Evolutionary conservation across 1,140 invertebrate genomes (phyloP).

Genomic region (Eueides isabella): DNA sequence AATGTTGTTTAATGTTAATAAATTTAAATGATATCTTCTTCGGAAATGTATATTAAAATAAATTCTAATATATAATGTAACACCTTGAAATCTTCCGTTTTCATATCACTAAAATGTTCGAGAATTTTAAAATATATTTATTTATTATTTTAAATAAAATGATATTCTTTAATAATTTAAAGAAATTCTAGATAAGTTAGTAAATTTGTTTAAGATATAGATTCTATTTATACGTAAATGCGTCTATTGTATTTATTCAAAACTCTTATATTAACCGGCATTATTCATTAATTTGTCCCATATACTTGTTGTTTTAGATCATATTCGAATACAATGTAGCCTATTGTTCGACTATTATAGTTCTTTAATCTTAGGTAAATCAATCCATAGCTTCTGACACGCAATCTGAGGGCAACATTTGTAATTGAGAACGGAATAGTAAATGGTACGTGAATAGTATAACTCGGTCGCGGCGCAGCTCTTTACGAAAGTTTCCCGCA

Average conservation of each 20-base stretch:
- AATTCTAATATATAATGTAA: neutral
- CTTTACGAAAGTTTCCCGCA: conserved; percentile 45
- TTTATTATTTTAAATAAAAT: neutral
- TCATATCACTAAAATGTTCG: neutral
- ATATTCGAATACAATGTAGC: conserved; percentile 26
- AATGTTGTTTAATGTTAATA: conserved; percentile 20
- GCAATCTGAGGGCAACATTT: conserved; percentile 31
- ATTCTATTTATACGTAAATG: neutral
- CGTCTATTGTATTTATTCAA: neutral
- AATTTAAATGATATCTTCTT: conserved; percentile 23
- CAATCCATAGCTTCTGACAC: neutral
- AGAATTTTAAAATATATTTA: neutral
- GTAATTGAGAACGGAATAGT: conserved; percentile 45
- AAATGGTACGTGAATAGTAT: conserved; percentile 53
- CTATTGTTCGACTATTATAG: conserved; percentile 25
- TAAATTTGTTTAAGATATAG: no score
- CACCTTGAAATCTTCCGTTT: conserved; percentile 2
- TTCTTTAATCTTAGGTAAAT: neutral
- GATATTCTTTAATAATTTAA: neutral
- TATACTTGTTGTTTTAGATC: conserved; percentile 25
- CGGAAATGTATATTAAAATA: conserved; percentile 1
- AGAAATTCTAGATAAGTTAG: no score
- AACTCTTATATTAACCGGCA: neutral
- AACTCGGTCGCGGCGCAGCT: conserved; percentile 41
- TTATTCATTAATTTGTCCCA: conserved; percentile 7